Base-by-base conservation (phyloP, 2,888 invertebrate genomes). In the Glyphotaelius pellucidus region DNA sequence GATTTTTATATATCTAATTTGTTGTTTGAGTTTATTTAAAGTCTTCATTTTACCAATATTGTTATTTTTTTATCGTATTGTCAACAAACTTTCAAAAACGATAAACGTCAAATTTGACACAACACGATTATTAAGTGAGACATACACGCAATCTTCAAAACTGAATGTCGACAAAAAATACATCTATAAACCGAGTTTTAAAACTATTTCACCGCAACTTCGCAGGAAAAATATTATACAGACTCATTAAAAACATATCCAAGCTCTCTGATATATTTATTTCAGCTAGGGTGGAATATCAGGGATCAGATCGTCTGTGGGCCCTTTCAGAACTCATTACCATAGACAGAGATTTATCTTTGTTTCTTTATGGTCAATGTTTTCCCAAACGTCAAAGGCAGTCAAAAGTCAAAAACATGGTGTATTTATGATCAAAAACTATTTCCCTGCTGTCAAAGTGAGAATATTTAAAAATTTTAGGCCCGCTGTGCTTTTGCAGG, bases 41-140 rank as follows among this genome's bases (percentile, higher is more conserved):
- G 15, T n/a, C 42, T 30, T 42, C 86, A 86, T 86, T 86, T 47
- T 86, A 86, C 30, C 12, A 47, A 12, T 1, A 47, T 15, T 42
- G 25, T n/a, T 38, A 42, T 47, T 86, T 86, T 38, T 86, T 86
- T 67, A 67, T 67, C 25, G 67, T 25, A 67, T n/a, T 67, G 67
- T 67, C 67, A 67, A 67, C 67, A 67, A 42, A 47, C 30, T 38
- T n/a, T n/a, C 30, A 25, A 85, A 30, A 25, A 38, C n/a, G 25
- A 15, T 86, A 86, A 38, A 86, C 47, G 83, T 83, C 83, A 32
- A 32, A 31, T 83, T 83, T 83, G 83, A 83, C 83, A 83, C 19
- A 52, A 83, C 4, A 30, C 83, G 14, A 83, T 52, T 19, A 15
- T 5, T 15, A 52, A 52, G 19, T 52, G 52, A 52, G 52, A 52